Evolutionary conservation across 2,113 vertebrate genomes (phyloP), one percentile per base, ranked within the genome.

Genomic region (Oophaga pumilio): DNA sequence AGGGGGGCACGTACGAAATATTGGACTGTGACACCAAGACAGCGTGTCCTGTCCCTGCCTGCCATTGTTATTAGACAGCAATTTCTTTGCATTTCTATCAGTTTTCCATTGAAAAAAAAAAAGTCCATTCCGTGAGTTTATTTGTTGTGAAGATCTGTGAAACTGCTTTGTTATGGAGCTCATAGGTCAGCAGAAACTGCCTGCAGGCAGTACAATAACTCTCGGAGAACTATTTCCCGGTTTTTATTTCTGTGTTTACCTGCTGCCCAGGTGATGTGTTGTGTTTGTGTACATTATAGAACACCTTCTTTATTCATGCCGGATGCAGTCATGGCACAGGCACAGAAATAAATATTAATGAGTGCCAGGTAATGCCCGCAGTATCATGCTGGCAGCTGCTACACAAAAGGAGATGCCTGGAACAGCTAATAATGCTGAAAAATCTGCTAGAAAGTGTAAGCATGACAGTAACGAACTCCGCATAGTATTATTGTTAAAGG

Each of bases 241-340:
- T 60, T 86, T 78, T 79, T 57, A 50, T 86, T 86, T 62, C 62
- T 79, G 43, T 86, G 85, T 86, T 86, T 86, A 86, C 60, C 62
- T 64, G 85, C 85, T 79, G 50, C 85, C 76, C 60, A 79, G 85
- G 85, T 79, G 85, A 86, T 79, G 52, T 13, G 24, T 43, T 79
- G n/a, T 86, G 76, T 86, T 86, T 86, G 85, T 86, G 76, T 78
- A 50, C 76, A 86, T 68, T 86, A 43, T 50, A 79, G 52, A 53
- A 79, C 76, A 86, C 59, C 76, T 79, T 52, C 73, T 68, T 43
- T 52, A 86, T 86, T 33, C 56, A 86, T 86, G 76, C 76, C 62
- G 76, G 85, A 86, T 78, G 26, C 50, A 86, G 85, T 15, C 56
- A 85, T 52, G 59, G 84, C 22, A 78, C 76, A 79, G 17, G 52